Evolutionary conservation across 92 coral and sea anemone genomes (phyloP), one percentile per base, ranked within the genome.

Genomic region (Phenganax stokvisi): DNA sequence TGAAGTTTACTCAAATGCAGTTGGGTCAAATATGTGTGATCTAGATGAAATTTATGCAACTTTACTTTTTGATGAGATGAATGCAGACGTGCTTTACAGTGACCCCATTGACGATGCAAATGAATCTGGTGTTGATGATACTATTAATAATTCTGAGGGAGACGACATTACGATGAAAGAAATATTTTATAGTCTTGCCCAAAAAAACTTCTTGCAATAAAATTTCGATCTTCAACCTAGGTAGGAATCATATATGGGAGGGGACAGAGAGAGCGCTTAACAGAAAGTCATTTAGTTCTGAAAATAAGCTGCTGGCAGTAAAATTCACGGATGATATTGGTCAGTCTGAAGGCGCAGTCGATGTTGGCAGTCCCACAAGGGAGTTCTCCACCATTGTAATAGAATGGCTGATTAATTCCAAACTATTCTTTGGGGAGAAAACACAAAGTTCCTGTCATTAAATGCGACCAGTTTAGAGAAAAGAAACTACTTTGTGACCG

Each of bases 401-500:
- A 58, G 61, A 76, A 16, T 57, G 63, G 16, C 57, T 58, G 81
- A 57, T 56, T 53, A 63, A 76, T 54, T 54, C 7, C 44, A 60
- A 57, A 54, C 56, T 76, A 52, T 76, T 76, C 65, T 53, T 54
- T 54, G 81, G 81, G 37, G 81, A 76, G 31, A 65, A 53, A 53
- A 63, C 63, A 53, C 56, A 76, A 83, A 76, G 84, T 83, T 83
- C 74, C 28, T 83, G 44, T 75, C 86, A 64, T 61, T 83, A 16
- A 77, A 83, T 77, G 86, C 71, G 75, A 77, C 63, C 70, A 72
- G 84, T 68, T 65, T 75, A 53, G 83, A 83, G 58, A 82, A 83
- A 54, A 64, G 83, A 51, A 83, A 83, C 56, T 83, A 83, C 74
- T 83, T 83, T 72, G 58, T 83, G 73, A 83, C 86, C 51, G 86